Evolutionary conservation across 1,140 invertebrate species (phyloP), one percentile per base, ranked within the genome.

Genomic region (Drosophila guanche): DNA sequence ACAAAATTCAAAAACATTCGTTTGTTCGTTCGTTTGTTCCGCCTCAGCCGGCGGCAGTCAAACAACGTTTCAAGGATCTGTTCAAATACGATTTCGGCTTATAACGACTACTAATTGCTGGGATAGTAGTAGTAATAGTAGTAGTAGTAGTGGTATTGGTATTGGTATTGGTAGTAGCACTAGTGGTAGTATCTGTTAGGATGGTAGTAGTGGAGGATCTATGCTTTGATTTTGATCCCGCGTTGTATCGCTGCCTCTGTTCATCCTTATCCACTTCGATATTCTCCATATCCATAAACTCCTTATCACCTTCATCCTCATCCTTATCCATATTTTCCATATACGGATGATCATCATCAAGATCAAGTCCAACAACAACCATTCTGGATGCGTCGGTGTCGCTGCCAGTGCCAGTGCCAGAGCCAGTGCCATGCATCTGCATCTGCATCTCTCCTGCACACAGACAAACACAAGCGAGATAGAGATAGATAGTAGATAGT

Each of bases 381-480:
- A 68, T 68, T 62, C 53, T 50, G 29, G 51, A 40, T 53, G 20
- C 14, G 33, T 53, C 33, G 29, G 42, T 12, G 16, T 51, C 33
- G 47, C 25, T 16, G 45, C 29, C 43, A 12, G 1, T 16, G 45
- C 29, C 43, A 12, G 1, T 25, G 8, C 27, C 43, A 12, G 1
- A 20, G 16, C 16, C 16, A 20, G 16, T 25, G 8, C 27, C 63
- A 23, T 68, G 65, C 65, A 68, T 68, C 65, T 40, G 67, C 65
- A 68, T 67, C 62, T 85, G 76, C 84, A 86, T 89, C 76, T 68
- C 66, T 68, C 90, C 90, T 91, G 90, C 90, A 91, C 90, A 91
- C 90, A 91, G 90, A 91, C 90, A 91, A 91, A 90, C 90, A 90
- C 90, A 90, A 90, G 90, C 90, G 79, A 88, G 79, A 90, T 79